Evolutionary conservation across 2,888 invertebrate genomes (phyloP).

Genomic region (Erebia palarica): DNA sequence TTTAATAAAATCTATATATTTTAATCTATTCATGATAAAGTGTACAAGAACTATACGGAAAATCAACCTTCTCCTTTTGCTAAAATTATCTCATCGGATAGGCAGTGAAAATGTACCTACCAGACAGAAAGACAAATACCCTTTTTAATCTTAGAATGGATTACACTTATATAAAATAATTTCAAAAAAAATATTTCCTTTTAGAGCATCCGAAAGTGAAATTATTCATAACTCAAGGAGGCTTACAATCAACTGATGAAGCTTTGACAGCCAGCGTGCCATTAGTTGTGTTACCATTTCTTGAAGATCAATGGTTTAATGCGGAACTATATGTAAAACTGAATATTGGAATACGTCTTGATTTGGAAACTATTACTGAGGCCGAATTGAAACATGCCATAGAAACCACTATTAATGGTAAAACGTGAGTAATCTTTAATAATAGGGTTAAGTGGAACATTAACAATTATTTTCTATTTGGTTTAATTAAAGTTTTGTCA

Average conservation of each 20-base stretch:
- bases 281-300: slow-evolving; percentile 61
- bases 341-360: slow-evolving; percentile 52
- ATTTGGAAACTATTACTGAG: slow-evolving; percentile 46
- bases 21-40: too few relatives aligned
- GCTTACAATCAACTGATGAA: slow-evolving; percentile 68
- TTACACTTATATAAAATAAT: too few relatives aligned
- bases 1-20: too few relatives aligned
- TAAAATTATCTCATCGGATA: too few relatives aligned
- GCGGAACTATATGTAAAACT: slow-evolving; percentile 48
- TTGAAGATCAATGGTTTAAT: slow-evolving; percentile 66
- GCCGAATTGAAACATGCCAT: slow-evolving; percentile 45
- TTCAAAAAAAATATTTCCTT: slow-evolving; percentile 22
- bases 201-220: slow-evolving; percentile 67
- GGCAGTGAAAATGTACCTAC: too few relatives aligned
- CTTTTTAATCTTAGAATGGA: too few relatives aligned
- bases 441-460: neutral
- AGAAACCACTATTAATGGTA: slow-evolving; percentile 41
- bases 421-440: slow-evolving; percentile 40
- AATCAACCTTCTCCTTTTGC: too few relatives aligned
- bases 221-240: slow-evolving; percentile 70
- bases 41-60: too few relatives aligned
- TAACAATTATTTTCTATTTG: neutral
- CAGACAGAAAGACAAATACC: too few relatives aligned
- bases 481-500: too few relatives aligned
- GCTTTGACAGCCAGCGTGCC: slow-evolving; percentile 62